Evolutionary conservation across 2,888 invertebrate species (phyloP).

Genomic region (Hyppa rectilinea): DNA sequence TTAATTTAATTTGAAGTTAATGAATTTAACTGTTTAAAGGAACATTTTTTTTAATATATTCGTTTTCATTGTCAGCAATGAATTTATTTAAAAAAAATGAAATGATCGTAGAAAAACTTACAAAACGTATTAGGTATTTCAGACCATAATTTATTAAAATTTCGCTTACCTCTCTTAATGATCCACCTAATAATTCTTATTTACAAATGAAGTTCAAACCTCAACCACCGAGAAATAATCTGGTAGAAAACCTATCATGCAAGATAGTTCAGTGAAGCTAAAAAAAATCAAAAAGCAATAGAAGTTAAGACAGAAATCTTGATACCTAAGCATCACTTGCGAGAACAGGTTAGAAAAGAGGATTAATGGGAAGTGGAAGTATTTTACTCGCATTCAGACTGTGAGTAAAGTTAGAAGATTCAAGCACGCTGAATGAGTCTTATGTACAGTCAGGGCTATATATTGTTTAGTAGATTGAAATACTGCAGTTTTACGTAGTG

Average conservation of each 20-base stretch:
- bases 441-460: neutral
- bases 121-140: neutral
- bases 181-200: conserved; percentile 9
- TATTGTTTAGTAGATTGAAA: neutral
- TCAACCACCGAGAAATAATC: neutral
- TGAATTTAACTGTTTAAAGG: too few relatives aligned
- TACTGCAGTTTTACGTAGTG: too few relatives aligned
- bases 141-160: neutral
- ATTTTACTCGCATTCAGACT: neutral
- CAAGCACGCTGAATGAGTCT: neutral
- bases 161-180: conserved; percentile 20
- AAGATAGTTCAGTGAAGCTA: neutral
- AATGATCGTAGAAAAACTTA: too few relatives aligned
- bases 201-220: neutral
- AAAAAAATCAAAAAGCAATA: neutral
- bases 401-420: too few relatives aligned
- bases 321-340: neutral
- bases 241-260: neutral
- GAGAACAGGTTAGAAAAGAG: neutral
- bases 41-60: too few relatives aligned
- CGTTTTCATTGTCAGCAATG: too few relatives aligned
- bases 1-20: too few relatives aligned
- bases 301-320: neutral
- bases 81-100: too few relatives aligned
- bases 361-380: neutral